Evolutionary conservation across 2,797 vertebrate genomes (phyloP), one percentile per base, ranked within the genome.

Genomic region (Hippocampus kuda): DNA sequence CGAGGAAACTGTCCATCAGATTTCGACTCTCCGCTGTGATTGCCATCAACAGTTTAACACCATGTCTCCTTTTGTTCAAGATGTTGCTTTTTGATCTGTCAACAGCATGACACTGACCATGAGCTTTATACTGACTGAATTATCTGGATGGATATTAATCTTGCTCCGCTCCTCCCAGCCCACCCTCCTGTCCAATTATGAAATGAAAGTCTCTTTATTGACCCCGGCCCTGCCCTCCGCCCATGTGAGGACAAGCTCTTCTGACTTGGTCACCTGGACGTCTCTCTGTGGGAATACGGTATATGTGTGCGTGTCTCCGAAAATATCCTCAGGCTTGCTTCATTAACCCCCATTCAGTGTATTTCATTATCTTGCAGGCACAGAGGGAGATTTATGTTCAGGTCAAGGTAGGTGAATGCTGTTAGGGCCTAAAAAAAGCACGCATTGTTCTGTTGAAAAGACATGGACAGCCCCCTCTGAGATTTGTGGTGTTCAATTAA

Each of bases 351-450:
- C 63, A 65, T 65, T 48, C 18, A 65, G 22, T 65, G 24, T 26
- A 65, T 46, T 64, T 64, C 62, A 64, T 64, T 64, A 64, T 64
- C 62, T 42, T 26, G 41, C 41, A 64, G 42, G 22, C 62, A 26
- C 41, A 64, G n/a, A 7, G 41, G 62, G 62, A 24, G 42, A 64
- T n/a, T 64, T 12, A 15, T 64, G n/a, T 64, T 22, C 38, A 24
- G 38, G 61, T 63, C 38, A 42, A 24, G 61, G 42, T 13, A 63
- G 61, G 61, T 63, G 38, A 63, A 63, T n/a, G 38, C 44, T 63
- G 61, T 63, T 63, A 63, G 27, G 9, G 38, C 12, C 41, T 24
- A n/a, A 63, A 63, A 63, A 63, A 24, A 44, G 61, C 41, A n/a
- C n/a, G 44, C 22, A 60, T 27, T 27, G 54, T 41, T 24, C n/a